Conservation (phyloP, 2,113 vertebrate genomes). For the Lagopus leucura region DNA sequence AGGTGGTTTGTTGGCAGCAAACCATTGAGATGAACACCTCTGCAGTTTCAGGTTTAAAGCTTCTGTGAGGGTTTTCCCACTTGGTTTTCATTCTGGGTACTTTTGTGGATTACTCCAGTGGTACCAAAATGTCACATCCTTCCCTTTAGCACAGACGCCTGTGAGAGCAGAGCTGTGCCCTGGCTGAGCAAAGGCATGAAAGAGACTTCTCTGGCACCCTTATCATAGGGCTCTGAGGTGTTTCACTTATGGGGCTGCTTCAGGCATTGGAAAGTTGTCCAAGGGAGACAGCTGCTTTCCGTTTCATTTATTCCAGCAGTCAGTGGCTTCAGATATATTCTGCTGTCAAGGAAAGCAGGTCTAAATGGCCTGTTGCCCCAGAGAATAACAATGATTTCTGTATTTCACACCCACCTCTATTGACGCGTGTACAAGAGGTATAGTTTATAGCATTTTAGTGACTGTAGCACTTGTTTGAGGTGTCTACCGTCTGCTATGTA, state of each 20-base stretch:
- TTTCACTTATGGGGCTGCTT: neutral
- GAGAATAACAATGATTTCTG: neutral
- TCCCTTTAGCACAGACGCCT: fast-evolving
- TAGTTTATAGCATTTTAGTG: neutral
- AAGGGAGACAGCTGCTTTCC: neutral
- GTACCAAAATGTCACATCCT: neutral
- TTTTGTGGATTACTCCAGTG: neutral
- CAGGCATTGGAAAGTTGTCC: neutral
- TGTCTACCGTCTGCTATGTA: neutral
- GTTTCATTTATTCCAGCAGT: neutral
- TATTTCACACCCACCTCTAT: neutral
- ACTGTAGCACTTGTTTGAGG: neutral
- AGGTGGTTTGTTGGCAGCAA: neutral
- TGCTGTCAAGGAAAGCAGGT: neutral
- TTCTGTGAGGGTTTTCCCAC: neutral
- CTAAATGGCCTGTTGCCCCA: neutral
- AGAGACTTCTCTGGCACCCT: fast-evolving
- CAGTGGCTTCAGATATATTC: neutral
- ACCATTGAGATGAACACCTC: neutral
- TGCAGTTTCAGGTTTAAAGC: neutral
- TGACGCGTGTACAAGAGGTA: neutral
- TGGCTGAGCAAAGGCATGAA: fast-evolving
- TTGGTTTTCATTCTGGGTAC: neutral
- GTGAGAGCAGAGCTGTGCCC: neutral
- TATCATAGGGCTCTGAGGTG: neutral